Base-by-base conservation (phyloP, 2,113 vertebrate genomes). In the Probosciger aterrimus region DNA sequence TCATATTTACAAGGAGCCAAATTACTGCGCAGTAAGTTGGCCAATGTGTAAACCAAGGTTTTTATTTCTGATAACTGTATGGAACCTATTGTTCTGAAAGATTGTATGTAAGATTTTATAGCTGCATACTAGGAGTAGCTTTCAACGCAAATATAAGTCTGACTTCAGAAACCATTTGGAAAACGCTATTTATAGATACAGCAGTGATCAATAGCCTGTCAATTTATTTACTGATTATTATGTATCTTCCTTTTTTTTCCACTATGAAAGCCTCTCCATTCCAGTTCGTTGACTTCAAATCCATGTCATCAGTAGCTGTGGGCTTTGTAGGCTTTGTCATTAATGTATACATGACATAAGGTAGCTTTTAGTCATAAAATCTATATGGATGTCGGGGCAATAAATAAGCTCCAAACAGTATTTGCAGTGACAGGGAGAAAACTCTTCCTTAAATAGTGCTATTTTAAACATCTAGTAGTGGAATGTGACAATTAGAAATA, bases 151-250 rank as follows among this genome's bases (percentile, higher is more conserved):
- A 63, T 77, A 4, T 6, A 69, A 75, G 43, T 44, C 46, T 91
- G 90, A 86, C 85, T 96, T 96, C 85, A 90, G 60, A 90, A 96
- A 63, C 20, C 33, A 47, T 91, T 94, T 90, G 71, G 59, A 83
- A 92, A 96, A 77, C 37, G n/a, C 35, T 62, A 4, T 90, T 90
- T 94, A 49, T 83, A 80, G 49, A 41, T 69, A 47, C 3, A 50
- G 10, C 49, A 59, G 28, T 68, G 53, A 88, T 93, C 71, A 35
- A 57, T 90, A 82, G 25, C 18, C 31, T 71, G 6, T 68, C 20
- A 41, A n/a, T 88, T 62, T 64, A 39, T 74, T 78, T 85, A 85
- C 18, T 27, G 25, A 24, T 88, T 85, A 60, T 82, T 65, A 24
- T 1, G 1, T 74, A 74, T 27, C 80, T 81, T 41, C 11, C 6